Conservation (phyloP, 2,888 invertebrate genomes). For the Hylaea fasciaria region DNA sequence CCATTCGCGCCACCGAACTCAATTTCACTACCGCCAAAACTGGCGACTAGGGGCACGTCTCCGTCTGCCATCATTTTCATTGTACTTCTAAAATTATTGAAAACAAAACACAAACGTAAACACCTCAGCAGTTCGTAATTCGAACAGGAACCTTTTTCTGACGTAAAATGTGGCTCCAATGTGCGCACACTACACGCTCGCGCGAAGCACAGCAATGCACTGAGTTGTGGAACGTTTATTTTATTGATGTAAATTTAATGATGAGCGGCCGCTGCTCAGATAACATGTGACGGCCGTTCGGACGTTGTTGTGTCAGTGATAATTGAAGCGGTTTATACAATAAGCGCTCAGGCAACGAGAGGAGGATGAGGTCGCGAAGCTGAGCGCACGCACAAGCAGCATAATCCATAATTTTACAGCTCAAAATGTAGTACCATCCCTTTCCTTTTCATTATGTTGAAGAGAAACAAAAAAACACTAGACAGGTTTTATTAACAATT, state of each 20-base stretch:
- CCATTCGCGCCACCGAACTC: conserved; percentile 76
- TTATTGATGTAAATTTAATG: conserved; percentile 77
- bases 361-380: background rate
- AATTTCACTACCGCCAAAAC: conserved; percentile 75
- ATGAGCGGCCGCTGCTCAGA: conserved; percentile 67
- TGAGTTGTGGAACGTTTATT: conserved; percentile 60
- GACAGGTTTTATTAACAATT: too few species aligned
- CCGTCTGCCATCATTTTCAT: conserved; percentile 75
- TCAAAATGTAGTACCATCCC: too few species aligned
- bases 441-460: too few species aligned
- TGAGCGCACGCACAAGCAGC: background rate
- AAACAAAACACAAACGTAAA: conserved; percentile 44
- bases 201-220: conserved; percentile 56
- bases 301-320: conserved; percentile 66
- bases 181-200: conserved; percentile 23
- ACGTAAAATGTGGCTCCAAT: conserved; percentile 11
- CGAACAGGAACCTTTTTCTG: conserved; percentile 26
- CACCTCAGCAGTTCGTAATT: conserved; percentile 24
- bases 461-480: too few species aligned
- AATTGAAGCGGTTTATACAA: conserved; percentile 70
- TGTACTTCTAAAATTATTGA: conserved; percentile 38
- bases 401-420: too few species aligned
- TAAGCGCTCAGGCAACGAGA: conserved; percentile 22
- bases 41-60: conserved; percentile 76
- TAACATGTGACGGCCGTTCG: conserved; percentile 70